A percentile compares a stretch with the other conserved stretches of the same genome.
phyloP scores from a whole-genome alignment of 1,140 invertebrate species.

The Parasteatoda tepidariorum region DNA sequence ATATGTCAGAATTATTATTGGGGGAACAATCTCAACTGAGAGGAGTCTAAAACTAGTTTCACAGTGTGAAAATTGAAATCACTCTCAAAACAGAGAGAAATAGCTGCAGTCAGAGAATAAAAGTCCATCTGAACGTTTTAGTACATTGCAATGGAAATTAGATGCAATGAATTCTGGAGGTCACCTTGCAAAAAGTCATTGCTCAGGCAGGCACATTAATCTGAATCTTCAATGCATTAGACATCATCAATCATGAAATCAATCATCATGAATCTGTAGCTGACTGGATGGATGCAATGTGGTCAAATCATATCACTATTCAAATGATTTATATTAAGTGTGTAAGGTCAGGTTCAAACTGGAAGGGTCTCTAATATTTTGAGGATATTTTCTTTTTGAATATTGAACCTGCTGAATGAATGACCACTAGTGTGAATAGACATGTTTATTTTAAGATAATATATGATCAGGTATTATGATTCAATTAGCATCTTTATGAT shows the following conservation, averaged over 20 bases:
- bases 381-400: background rate
- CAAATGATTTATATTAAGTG: background rate
- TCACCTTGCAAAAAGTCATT: no score
- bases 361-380: slow-evolving; percentile 1
- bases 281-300: background rate
- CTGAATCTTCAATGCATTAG: slow-evolving; percentile 9
- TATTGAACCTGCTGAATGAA: background rate
- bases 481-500: slow-evolving; percentile 8
- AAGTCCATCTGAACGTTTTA: background rate
- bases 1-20: background rate
- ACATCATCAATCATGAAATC: background rate
- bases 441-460: slow-evolving; percentile 15
- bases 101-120: background rate
- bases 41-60: background rate
- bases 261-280: no score
- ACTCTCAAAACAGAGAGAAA: background rate
- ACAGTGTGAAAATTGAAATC: background rate
- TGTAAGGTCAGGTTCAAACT: background rate
- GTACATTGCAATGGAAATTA: background rate
- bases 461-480: slow-evolving; percentile 1
- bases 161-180: no score
- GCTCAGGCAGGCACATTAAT: no score
- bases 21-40: background rate
- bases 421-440: background rate
- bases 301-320: background rate